A percentile compares a stretch with the other conserved stretches of the same genome.
phyloP scores from a whole-genome alignment of 2,888 invertebrate species.

The Lottia gigantea region DNA sequence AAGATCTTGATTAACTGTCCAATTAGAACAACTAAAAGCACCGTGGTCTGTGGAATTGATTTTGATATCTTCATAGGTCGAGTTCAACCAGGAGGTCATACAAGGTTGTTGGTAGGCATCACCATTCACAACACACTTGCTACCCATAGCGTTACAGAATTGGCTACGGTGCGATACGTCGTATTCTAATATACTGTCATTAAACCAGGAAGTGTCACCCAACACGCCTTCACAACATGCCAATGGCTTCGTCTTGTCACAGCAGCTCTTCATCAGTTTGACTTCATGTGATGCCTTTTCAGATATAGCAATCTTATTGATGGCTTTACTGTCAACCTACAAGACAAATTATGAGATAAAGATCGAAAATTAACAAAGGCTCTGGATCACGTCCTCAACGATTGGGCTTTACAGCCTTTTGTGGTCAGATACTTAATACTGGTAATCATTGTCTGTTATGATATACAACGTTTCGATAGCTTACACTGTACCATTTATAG shows the following conservation, averaged over 20 bases:
- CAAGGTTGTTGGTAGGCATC: neutral
- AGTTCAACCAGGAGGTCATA: neutral
- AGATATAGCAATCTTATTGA: constrained; percentile 43
- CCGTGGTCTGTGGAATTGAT: neutral
- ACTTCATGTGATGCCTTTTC: constrained; percentile 20
- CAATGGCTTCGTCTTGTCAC: constrained; percentile 25
- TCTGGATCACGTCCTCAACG: no score
- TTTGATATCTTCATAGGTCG: neutral
- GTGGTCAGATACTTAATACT: no score
- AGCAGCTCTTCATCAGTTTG: constrained; percentile 40
- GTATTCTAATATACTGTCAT: neutral
- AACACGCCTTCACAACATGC: neutral
- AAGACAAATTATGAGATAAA: neutral
- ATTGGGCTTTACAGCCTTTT: no score
- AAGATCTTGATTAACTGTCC: neutral
- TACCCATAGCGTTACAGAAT: neutral
- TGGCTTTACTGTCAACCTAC: constrained; percentile 52
- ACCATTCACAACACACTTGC: neutral
- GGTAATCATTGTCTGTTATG: no score
- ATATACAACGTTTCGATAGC: constrained; percentile 6
- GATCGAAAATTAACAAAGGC: no score
- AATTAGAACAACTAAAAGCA: neutral
- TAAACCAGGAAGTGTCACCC: neutral
- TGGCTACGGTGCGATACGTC: neutral
- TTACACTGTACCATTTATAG: no score